phyloP scores from a whole-genome alignment of 1,140 invertebrate genomes.

The Saccostrea cuccullata region DNA sequence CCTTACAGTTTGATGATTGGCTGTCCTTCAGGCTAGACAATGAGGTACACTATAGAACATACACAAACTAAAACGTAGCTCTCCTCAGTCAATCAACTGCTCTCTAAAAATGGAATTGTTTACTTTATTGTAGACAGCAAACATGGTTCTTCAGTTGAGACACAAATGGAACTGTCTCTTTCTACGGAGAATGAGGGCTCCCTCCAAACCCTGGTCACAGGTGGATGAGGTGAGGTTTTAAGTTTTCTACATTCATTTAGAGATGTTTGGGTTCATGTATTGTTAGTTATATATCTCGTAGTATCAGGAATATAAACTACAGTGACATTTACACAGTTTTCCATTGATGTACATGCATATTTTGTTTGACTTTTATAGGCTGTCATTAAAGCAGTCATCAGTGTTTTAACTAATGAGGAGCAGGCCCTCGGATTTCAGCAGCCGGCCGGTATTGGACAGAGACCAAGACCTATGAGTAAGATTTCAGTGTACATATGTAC shows the following conservation, averaged over 20 bases:
- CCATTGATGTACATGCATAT: too few species aligned
- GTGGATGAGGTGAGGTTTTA: conserved; percentile 82
- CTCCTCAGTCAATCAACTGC: too few species aligned
- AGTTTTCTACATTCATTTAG: too few species aligned
- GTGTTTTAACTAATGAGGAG: conserved; percentile 86
- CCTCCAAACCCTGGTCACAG: conserved; percentile 83
- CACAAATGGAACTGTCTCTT: conserved; percentile 89
- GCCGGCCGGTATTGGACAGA: conserved; percentile 87
- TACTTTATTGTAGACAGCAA: conserved; percentile 79
- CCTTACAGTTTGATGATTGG: conserved; percentile 88
- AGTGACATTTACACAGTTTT: background rate
- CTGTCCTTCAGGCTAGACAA: conserved; percentile 86
- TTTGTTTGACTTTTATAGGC: conserved; percentile 73
- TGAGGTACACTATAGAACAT: conserved; percentile 73
- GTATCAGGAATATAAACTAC: background rate
- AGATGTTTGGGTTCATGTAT: too few species aligned
- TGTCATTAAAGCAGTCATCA: conserved; percentile 84
- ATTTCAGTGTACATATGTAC: too few species aligned
- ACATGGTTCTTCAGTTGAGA: conserved; percentile 85
- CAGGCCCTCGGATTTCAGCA: conserved; percentile 85
- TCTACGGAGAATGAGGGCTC: conserved; percentile 85
- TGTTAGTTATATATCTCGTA: background rate
- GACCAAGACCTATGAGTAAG: conserved; percentile 83
- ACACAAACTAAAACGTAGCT: too few species aligned
- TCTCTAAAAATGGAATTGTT: background rate